These are phyloP conservation scores for Sebastes dallii DNA, from an alignment of 2,797 vertebrate genomes.

Conservation along the genomic window DNA sequence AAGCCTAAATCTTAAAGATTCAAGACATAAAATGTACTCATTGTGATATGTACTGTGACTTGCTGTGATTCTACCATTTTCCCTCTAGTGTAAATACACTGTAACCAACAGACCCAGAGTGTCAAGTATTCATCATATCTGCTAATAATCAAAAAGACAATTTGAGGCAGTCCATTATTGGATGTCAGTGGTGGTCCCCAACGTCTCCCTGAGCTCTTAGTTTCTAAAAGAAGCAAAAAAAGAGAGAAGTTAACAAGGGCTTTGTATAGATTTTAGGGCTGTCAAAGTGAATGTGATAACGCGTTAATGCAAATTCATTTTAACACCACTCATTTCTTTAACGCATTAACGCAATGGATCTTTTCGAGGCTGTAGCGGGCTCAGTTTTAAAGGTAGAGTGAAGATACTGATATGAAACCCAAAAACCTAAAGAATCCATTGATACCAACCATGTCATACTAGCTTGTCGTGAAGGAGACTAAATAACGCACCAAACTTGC, in stretches of 20 bases:
- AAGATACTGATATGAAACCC: too few species aligned
- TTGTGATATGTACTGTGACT: slow-evolving; percentile 24
- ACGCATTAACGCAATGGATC: too few species aligned
- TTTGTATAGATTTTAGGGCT: background rate
- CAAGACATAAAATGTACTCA: slow-evolving; percentile 18
- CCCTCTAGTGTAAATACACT: slow-evolving; percentile 21
- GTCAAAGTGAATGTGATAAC: too few species aligned
- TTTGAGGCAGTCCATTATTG: slow-evolving; percentile 41
- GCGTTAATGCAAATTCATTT: too few species aligned
- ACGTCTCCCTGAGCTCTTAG: slow-evolving; percentile 65
- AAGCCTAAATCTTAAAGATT: slow-evolving; percentile 21
- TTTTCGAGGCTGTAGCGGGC: too few species aligned
- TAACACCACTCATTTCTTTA: too few species aligned
- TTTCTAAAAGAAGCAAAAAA: slow-evolving; percentile 55
- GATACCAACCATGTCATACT: too few species aligned
- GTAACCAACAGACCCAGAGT: slow-evolving; percentile 2
- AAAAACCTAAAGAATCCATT: too few species aligned
- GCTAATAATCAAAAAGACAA: slow-evolving; percentile 19
- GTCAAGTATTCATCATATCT: slow-evolving; percentile 35
- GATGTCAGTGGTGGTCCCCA: slow-evolving; percentile 43
- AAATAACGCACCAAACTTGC: too few species aligned
- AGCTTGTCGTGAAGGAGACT: too few species aligned
- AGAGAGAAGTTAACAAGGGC: background rate
- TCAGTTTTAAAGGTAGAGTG: too few species aligned
- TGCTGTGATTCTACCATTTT: background rate